phyloP scores from a whole-genome alignment of 2,888 invertebrate species.

The Ophioninae sp. region DNA sequence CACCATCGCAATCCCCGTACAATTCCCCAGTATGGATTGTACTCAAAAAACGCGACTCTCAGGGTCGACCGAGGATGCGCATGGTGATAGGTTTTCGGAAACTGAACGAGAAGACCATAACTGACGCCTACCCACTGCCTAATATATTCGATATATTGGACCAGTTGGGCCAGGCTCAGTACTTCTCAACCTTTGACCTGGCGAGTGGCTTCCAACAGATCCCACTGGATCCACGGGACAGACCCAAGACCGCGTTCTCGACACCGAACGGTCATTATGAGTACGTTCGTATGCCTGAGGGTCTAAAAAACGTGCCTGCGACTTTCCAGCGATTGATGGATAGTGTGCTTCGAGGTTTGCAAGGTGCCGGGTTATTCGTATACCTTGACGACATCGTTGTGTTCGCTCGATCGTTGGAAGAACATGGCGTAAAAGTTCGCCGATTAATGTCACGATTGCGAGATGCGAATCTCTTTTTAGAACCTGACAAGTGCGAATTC shows the following conservation, averaged over 20 bases:
- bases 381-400: background rate
- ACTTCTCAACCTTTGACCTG: background rate
- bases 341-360: background rate
- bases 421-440: background rate
- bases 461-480: constrained; percentile 1
- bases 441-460: background rate
- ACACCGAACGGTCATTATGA: background rate
- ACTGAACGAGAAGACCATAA: background rate
- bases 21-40: too few relatives aligned
- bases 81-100: background rate
- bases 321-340: constrained; percentile 3
- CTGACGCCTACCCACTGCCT: background rate
- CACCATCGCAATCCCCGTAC: too few relatives aligned
- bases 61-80: background rate
- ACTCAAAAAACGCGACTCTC: too few relatives aligned
- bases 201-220: background rate
- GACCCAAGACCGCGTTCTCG: background rate
- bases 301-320: background rate
- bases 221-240: background rate
- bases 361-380: background rate
- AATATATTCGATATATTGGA: background rate
- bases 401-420: constrained; percentile 2
- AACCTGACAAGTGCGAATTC: constrained; percentile 29
- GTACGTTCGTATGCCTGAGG: background rate
- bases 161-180: background rate